Base-by-base conservation (phyloP, 1,140 invertebrate species). In the Caenorhabditis latens region DNA sequence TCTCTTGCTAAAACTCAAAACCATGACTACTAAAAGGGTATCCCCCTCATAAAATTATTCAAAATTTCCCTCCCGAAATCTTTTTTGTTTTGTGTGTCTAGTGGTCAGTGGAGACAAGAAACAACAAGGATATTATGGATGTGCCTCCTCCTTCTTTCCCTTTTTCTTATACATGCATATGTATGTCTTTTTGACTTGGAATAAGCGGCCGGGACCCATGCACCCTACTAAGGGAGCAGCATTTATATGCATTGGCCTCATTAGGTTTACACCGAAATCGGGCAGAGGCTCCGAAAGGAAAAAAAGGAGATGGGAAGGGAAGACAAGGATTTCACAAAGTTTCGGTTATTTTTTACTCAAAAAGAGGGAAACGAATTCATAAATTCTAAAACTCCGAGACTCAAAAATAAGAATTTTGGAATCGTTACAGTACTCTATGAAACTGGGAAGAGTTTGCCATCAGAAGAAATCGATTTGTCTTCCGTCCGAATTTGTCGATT, bases 191-290 rank as follows among this genome's bases (percentile, higher is more conserved):
- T 61, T 61, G 14, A n/a, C 58, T 16, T 32, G 58, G 32, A 32
- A 32, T 32, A 32, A 32, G 32, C 32, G 32, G 32, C 32, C 32
- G 32, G 32, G 50, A 9, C 16, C 50, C 9, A 61, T 21, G 58
- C 9, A 32, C 9, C 58, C 40, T 42, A 19, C n/a, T 61, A 24
- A n/a, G 58, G 21, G 16, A 21, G 58, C 7, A 65, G 63, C 63
- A 65, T 65, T 65, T 65, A 65, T 65, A 75, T 75, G 67, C 67
- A 75, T 75, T 75, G 67, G 67, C 67, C 67, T 75, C 67, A 75
- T 75, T 75, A 75, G 67, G 67, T 48, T 75, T 75, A 48, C 67
- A 75, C 42, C 42, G 5, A n/a, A 67, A 67, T 67, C 63, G 24
- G 32, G 32, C 24, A 42, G 19, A 67, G 32, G 2, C 32, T 32